phyloP scores from a whole-genome alignment of 1,140 invertebrate genomes.

The Homarus americanus region DNA sequence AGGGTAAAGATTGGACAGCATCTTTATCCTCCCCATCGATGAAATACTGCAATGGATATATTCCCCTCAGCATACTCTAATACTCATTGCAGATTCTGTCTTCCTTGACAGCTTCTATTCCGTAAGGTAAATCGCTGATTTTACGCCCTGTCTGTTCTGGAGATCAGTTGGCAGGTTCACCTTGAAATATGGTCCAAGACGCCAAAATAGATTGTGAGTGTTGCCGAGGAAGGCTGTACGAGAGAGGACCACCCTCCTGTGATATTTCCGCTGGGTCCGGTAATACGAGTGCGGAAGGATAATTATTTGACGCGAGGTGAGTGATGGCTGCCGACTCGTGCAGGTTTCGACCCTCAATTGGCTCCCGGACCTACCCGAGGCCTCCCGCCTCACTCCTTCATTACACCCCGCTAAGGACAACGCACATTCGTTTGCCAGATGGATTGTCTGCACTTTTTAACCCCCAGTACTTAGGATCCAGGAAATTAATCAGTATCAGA shows the following conservation, averaged over 20 bases:
- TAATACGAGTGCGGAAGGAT: background rate
- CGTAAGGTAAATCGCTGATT: background rate
- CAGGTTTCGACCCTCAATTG: too few relatives aligned
- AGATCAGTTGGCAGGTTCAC: background rate
- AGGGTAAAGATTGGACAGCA: background rate
- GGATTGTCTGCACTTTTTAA: background rate
- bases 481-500: slow-evolving; percentile 19
- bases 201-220: background rate
- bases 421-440: background rate
- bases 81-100: background rate
- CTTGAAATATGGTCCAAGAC: background rate
- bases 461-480: background rate
- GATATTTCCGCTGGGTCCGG: background rate
- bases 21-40: background rate
- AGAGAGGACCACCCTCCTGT: background rate
- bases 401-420: background rate
- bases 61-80: background rate
- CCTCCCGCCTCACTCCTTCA: background rate
- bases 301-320: background rate
- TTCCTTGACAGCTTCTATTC: background rate
- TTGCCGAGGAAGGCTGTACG: background rate
- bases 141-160: background rate
- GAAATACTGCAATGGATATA: background rate
- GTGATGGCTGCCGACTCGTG: background rate
- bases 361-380: too few relatives aligned